phyloP scores from a whole-genome alignment of 2,888 invertebrate species.

The Pachymerium ferrugineum region DNA sequence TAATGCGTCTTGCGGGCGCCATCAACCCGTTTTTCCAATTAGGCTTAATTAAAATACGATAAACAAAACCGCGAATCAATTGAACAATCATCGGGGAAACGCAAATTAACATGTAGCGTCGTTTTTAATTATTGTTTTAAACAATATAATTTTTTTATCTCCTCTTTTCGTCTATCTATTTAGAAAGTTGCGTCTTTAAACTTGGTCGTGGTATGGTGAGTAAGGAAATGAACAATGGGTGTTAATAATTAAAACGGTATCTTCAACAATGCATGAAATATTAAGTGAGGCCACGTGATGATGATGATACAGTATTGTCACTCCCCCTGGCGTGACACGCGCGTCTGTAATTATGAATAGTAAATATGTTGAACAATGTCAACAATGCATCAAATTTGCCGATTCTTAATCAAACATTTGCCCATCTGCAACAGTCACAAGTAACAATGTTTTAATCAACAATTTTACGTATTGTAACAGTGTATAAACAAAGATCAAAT shows the following conservation, averaged over 20 bases:
- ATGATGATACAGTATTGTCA: slow-evolving; percentile 3
- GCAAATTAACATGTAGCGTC: background rate
- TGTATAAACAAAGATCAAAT: no score
- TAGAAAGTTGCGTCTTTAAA: no score
- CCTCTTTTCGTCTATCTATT: no score
- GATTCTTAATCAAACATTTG: background rate
- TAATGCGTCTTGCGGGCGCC: slow-evolving; percentile 22
- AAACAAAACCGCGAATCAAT: slow-evolving; percentile 27
- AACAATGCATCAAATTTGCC: background rate
- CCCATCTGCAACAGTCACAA: background rate
- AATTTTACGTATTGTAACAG: no score
- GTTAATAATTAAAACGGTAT: slow-evolving; percentile 19
- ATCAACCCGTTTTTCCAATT: slow-evolving; percentile 18
- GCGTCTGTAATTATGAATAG: slow-evolving; percentile 18
- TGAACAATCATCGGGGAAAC: slow-evolving; percentile 3
- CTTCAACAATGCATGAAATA: slow-evolving; percentile 25
- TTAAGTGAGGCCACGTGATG: slow-evolving; percentile 25
- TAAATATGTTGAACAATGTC: slow-evolving; percentile 5
- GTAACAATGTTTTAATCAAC: background rate
- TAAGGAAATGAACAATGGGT: slow-evolving; percentile 5
- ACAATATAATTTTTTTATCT: background rate
- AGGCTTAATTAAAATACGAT: slow-evolving; percentile 19
- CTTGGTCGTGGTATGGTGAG: no score
- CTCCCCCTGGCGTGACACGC: slow-evolving; percentile 22
- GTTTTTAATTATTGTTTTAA: background rate